phyloP scores from a whole-genome alignment of 2,797 vertebrate genomes.

The Diglossa cyanea region DNA sequence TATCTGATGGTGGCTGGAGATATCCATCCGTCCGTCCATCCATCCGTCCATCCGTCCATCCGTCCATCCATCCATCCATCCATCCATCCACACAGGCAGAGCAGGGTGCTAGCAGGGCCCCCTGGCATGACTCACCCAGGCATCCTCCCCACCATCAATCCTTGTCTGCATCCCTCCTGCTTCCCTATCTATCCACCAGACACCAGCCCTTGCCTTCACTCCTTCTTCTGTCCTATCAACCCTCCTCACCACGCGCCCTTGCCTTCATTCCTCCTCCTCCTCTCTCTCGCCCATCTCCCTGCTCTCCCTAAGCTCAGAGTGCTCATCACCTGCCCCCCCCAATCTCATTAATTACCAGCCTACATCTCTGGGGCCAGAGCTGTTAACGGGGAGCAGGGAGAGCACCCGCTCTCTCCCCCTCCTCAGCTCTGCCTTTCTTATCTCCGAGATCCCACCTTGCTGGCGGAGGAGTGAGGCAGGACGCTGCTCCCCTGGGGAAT shows the following conservation, averaged over 20 bases:
- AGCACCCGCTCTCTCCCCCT: neutral
- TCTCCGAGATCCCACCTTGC: slow-evolving; percentile 54
- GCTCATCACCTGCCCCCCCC: neutral
- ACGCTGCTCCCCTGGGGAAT: neutral
- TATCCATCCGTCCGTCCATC: neutral
- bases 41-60: neutral
- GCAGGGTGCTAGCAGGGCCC: neutral
- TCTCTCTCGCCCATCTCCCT: neutral
- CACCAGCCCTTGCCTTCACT: neutral
- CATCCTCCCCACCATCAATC: too few relatives aligned
- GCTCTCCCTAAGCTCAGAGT: neutral
- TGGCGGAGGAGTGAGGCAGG: slow-evolving; percentile 15
- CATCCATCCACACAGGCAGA: neutral
- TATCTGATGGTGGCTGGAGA: neutral
- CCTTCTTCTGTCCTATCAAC: neutral
- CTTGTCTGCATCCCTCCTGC: neutral
- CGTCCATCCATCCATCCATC: neutral
- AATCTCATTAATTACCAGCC: neutral
- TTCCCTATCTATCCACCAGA: neutral
- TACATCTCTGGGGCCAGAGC: neutral
- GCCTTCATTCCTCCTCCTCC: neutral
- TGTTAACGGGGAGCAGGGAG: neutral
- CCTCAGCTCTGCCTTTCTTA: neutral
- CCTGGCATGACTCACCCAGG: neutral
- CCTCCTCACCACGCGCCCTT: neutral